Percentiles rank a stretch among this genome's conserved stretches.
These are phyloP conservation scores for Drosophila anceps DNA, from an alignment of 2,888 invertebrate species.

Conservation along the genomic window DNA sequence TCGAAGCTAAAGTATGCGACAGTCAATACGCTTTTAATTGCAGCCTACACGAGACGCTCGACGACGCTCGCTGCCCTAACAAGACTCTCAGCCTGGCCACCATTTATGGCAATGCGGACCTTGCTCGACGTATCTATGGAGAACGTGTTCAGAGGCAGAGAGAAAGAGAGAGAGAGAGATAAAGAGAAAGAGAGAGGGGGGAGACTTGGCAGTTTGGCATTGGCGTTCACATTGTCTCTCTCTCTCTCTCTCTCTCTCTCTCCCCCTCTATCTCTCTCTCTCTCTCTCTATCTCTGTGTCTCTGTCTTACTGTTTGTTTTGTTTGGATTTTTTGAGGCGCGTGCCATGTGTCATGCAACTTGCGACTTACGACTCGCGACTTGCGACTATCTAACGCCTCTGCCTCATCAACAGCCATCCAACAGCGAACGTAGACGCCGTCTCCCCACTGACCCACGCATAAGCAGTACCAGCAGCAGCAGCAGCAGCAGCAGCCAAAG, in stretches of 20 bases:
- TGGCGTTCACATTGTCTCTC: constrained; percentile 37
- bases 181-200: not conserved
- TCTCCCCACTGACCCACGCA: constrained; percentile 76
- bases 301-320: constrained; percentile 10
- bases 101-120: constrained; percentile 78
- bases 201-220: constrained; percentile 52
- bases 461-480: constrained; percentile 27
- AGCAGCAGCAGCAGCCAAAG: constrained; percentile 30
- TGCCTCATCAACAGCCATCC: constrained; percentile 73
- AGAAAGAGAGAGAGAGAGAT: not conserved
- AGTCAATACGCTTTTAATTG: constrained; percentile 80
- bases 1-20: constrained; percentile 54
- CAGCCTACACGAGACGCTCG: constrained; percentile 59
- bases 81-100: constrained; percentile 57
- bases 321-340: constrained; percentile 61
- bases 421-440: constrained; percentile 49
- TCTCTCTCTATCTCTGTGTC: constrained; percentile 6
- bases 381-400: constrained; percentile 80
- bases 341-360: constrained; percentile 80
- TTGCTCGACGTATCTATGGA: constrained; percentile 46
- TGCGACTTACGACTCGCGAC: constrained; percentile 67
- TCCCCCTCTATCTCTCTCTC: not conserved
- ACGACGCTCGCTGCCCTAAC: constrained; percentile 63
- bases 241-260: constrained; percentile 6
- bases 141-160: constrained; percentile 13